Base-by-base conservation (phyloP, 2,888 invertebrate genomes). In the Cheilosia vernalis region DNA sequence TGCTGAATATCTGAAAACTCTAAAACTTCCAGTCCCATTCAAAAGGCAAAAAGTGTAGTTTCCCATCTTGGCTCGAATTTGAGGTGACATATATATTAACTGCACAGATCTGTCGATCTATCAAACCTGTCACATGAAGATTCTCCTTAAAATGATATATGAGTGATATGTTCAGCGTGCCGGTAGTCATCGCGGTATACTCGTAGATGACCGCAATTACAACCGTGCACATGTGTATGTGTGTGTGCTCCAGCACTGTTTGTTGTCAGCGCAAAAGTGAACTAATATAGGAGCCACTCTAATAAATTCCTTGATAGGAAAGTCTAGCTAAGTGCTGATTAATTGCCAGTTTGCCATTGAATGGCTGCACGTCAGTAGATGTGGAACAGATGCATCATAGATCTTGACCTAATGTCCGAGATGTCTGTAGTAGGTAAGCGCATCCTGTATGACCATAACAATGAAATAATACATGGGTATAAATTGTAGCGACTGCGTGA, bases 221-320 rank as follows among this genome's bases (percentile, higher is more conserved):
- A 30, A 55, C 13, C 49, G 21, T 27, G 6, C 15, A 51, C 24
- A 15, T 24, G 21, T 10, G 15, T 21, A 19, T 69, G 19, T 24
- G 15, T 64, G 13, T 40, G 61, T 33, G 24, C 27, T 37, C 27
- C 44, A 69, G 47, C 19, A 44, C 56, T 72, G 60, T 67, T 47
- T 33, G 61, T 67, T 24, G 61, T 55, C 30, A 61, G 56, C 30
- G 55, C 67, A 72, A 64, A 24, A 69, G 53, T 33, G 27, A 53
- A 70, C 64, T 70, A 64, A 78, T 72, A 80, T 47, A 17, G 70
- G 58, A 84, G 58, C 64, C 66, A 70, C 33, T 85, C 81, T 81
- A 66, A 81, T 74, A 81, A 85, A 81, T 85, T 85, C 85, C 56
- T 81, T 66, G 49, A 76, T 76, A 66, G 80, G 76, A 85, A 85